These are phyloP conservation scores for Chionis minor DNA, from an alignment of 2,113 vertebrate genomes.

Conservation along the genomic window DNA sequence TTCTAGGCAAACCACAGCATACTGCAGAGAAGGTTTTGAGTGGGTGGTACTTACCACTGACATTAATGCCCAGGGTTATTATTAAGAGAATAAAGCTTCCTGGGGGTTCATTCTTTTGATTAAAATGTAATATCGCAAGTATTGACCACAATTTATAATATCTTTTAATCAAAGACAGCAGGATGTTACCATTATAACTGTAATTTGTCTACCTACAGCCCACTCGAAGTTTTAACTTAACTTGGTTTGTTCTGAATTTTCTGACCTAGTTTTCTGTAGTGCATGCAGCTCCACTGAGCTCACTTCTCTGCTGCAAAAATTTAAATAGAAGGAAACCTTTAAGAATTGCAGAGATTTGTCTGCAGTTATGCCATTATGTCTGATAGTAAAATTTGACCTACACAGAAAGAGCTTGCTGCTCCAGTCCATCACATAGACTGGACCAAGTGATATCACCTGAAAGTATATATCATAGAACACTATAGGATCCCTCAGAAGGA, in stretches of 20 bases:
- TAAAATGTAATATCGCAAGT: background rate
- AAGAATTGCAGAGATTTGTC: background rate
- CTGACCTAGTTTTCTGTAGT: background rate
- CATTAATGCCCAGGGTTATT: background rate
- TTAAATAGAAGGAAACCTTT: background rate
- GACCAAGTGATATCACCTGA: background rate
- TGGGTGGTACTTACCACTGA: background rate
- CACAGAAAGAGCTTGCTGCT: background rate
- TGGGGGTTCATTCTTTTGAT: background rate
- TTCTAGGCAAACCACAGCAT: background rate
- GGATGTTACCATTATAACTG: background rate
- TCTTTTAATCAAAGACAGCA: background rate
- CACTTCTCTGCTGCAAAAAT: background rate
- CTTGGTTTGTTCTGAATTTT: background rate
- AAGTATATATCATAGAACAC: background rate
- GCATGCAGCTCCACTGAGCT: background rate
- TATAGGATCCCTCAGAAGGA: background rate
- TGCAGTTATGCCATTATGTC: background rate
- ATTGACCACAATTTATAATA: background rate
- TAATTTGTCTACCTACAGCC: background rate
- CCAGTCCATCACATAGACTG: background rate
- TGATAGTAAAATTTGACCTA: background rate
- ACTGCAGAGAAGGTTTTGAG: background rate
- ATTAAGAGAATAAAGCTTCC: background rate
- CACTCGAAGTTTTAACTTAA: rapidly evolving